Evolutionary conservation across 2,797 vertebrate species (phyloP), one percentile per base, ranked within the genome.

Genomic region (Pseudotriccus pelzelni): DNA sequence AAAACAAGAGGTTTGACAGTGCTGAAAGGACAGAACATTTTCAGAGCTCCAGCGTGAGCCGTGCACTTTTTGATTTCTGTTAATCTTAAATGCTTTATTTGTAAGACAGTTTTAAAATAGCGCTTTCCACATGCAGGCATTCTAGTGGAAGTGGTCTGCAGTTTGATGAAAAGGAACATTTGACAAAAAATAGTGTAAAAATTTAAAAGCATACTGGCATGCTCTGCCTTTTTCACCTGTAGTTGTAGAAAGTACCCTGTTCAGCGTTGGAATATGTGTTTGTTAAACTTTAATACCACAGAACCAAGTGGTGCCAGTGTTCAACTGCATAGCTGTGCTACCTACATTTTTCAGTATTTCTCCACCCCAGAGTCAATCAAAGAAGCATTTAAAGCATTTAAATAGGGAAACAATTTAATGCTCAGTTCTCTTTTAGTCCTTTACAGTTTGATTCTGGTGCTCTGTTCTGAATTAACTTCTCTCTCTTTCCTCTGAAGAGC

Each of bases 401-500:
- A 87, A 17, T 50, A 62, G 56, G 66, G 64, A 77, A 94, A n/a
- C 25, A 34, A 1, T 60, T 50, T 79, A 12, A 19, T 30, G 25
- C n/a, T 82, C 10, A 8, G 25, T 66, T 66, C 62, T 80, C 28
- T 28, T 56, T 47, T 75, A 49, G 67, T 66, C 36, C 28, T 69
- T 53, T 47, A 20, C 83, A 94, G 81, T 97, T 93, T 89, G 66
- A 76, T 69, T n/a, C 41, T 63, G 49, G 86, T 96, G 87, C 78
- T 94, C 85, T 68, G 32, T 74, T 96, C 87, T 59, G 46, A 97
- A 96, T 96, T 94, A 96, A 95, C 81, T 76, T 95, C 68, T 97
- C 36, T 95, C 52, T 92, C 89, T 94, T 96, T 94, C 91, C 86
- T 97, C 94, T 93, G 91, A 97, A 97, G 94, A 97, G 90, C 84